These are phyloP conservation scores for Pseudois nayaur DNA, from an alignment of 2,113 vertebrate species.

Conservation along the genomic window DNA sequence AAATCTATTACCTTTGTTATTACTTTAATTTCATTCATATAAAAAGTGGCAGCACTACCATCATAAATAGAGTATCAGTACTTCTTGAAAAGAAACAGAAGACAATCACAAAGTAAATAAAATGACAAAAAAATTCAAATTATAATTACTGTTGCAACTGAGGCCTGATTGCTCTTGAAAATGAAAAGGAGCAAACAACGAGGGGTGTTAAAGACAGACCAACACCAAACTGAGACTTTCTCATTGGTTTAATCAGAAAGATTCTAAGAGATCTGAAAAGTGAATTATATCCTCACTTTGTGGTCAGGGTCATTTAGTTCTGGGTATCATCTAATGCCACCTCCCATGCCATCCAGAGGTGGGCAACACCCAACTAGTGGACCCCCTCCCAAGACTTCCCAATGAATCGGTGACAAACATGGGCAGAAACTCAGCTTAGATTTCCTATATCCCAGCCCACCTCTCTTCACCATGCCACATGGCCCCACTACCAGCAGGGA, in stretches of 20 bases:
- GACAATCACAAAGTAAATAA: slow-evolving; percentile 3
- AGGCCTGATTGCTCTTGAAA: not conserved
- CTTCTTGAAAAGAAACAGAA: not conserved
- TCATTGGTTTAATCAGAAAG: not conserved
- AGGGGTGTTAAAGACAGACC: not conserved
- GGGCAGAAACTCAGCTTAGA: not conserved
- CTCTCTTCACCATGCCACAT: not conserved
- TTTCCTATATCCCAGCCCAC: not conserved
- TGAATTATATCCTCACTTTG: not conserved
- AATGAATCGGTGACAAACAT: not conserved
- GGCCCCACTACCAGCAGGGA: not conserved
- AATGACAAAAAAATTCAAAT: not conserved
- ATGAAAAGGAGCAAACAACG: not conserved
- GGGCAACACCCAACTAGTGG: not conserved
- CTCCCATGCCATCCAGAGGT: not conserved
- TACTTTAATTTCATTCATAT: not conserved
- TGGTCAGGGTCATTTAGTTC: not conserved
- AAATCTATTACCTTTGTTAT: not conserved
- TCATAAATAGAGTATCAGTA: not conserved
- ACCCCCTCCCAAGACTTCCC: not conserved
- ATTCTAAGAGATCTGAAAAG: not conserved
- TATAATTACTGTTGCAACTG: not conserved
- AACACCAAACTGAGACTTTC: not conserved
- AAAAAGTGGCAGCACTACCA: not conserved
- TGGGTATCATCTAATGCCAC: not conserved